Evolutionary conservation across 2,888 invertebrate genomes (phyloP).

Genomic region (Aporophyla lueneburgensis): DNA sequence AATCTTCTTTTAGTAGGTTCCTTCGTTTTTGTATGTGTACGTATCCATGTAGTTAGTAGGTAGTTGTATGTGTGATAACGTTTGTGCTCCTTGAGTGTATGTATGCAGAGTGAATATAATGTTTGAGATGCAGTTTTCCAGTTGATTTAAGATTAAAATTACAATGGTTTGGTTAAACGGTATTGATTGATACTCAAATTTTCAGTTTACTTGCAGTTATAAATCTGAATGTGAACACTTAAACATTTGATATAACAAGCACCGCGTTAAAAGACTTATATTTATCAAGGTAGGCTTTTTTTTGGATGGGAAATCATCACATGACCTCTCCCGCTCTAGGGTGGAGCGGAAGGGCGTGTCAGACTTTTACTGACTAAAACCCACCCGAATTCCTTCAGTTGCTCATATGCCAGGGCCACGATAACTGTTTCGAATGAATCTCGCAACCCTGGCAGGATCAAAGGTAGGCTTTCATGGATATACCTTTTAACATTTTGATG

Average conservation of each 20-base stretch:
- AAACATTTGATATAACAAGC: too few relatives aligned
- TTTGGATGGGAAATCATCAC: too few relatives aligned
- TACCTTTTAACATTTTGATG: not conserved
- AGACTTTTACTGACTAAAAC: too few relatives aligned
- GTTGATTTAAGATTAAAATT: not conserved
- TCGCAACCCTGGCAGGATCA: too few relatives aligned
- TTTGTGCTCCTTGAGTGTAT: slow-evolving; percentile 13
- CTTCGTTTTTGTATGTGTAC: slow-evolving; percentile 21
- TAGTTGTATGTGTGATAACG: slow-evolving; percentile 12
- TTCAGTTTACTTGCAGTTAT: not conserved
- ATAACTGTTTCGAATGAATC: too few relatives aligned
- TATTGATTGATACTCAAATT: not conserved
- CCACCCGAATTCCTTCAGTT: too few relatives aligned
- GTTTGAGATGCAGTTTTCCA: slow-evolving; percentile 11
- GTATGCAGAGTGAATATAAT: not conserved
- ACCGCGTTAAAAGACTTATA: not conserved
- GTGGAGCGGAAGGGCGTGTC: too few relatives aligned
- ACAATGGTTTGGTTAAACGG: not conserved
- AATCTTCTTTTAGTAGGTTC: slow-evolving; percentile 54
- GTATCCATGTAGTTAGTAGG: not conserved
- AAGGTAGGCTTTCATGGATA: not conserved
- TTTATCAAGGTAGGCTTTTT: not conserved
- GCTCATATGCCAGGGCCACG: too few relatives aligned
- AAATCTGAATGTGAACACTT: not conserved
- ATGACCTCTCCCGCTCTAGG: too few relatives aligned